Evolutionary conservation across 2,113 vertebrate species (phyloP).

Genomic region (Labrus mixtus): DNA sequence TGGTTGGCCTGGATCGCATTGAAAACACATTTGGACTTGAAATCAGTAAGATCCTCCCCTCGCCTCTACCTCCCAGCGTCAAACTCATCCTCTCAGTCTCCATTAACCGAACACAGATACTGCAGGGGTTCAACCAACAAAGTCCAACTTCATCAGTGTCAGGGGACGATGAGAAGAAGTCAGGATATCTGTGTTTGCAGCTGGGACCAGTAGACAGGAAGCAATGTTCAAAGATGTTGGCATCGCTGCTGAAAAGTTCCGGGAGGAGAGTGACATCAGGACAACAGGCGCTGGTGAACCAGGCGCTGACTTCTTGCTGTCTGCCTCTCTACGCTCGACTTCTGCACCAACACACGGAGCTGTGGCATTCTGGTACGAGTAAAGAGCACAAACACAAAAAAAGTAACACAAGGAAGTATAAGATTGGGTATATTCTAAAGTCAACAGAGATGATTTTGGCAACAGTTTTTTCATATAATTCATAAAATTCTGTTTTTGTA

Average conservation of each 20-base stretch:
- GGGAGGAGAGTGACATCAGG: conserved; percentile 85
- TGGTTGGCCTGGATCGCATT: conserved; percentile 82
- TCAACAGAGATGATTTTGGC: too few species aligned
- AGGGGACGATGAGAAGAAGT: conserved; percentile 40
- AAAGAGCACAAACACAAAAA: background rate
- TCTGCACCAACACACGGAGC: conserved; percentile 60
- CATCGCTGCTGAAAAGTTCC: conserved; percentile 66
- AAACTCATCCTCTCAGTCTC: conserved; percentile 80
- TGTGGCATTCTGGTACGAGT: conserved; percentile 77
- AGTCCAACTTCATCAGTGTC: background rate
- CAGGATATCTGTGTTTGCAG: conserved; percentile 52
- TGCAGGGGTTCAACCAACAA: conserved; percentile 61
- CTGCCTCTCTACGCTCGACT: conserved; percentile 77
- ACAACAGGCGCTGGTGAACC: conserved; percentile 84
- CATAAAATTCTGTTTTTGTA: too few species aligned
- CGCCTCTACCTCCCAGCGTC: conserved; percentile 73
- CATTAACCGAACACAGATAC: conserved; percentile 46
- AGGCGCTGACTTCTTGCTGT: conserved; percentile 77
- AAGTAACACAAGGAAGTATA: background rate
- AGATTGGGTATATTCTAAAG: too few species aligned
- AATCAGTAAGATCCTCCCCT: conserved; percentile 76
- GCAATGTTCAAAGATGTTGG: conserved; percentile 73
- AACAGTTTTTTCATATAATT: too few species aligned
- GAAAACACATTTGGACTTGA: conserved; percentile 27
- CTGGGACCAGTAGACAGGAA: conserved; percentile 73